phyloP scores from a whole-genome alignment of 2,888 invertebrate species.

The Cacoxenus indagator region DNA sequence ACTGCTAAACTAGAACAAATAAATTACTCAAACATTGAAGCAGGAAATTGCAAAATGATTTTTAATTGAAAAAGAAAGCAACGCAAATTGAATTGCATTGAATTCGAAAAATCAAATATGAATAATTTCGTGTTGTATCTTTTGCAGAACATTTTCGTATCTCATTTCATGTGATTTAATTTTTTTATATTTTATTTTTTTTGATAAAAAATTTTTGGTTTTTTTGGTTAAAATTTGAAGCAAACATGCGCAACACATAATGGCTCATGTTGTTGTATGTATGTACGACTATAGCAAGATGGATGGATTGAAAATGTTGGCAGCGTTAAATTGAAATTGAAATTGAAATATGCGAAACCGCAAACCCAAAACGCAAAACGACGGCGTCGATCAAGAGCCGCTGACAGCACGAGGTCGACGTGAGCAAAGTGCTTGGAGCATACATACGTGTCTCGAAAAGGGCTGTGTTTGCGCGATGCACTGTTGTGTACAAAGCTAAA shows the following conservation, averaged over 20 bases:
- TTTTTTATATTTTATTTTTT: not conserved
- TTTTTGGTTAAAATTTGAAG: not conserved
- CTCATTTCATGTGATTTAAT: not conserved
- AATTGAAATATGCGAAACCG: constrained; percentile 50
- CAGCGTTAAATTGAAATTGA: constrained; percentile 59
- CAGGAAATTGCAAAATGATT: not conserved
- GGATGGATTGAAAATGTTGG: too few relatives aligned
- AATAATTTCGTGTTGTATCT: not conserved
- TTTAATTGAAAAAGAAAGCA: constrained; percentile 9
- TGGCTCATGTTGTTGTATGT: not conserved
- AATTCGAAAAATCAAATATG: constrained; percentile 3
- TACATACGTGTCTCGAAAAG: too few relatives aligned
- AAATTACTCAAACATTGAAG: not conserved
- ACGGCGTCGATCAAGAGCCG: not conserved
- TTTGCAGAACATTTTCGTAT: too few relatives aligned
- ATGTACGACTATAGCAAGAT: too few relatives aligned
- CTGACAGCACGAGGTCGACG: too few relatives aligned
- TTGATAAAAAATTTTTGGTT: not conserved
- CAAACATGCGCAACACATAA: not conserved
- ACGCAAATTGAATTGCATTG: not conserved
- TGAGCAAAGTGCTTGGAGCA: too few relatives aligned
- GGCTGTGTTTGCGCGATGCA: too few relatives aligned
- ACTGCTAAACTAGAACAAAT: not conserved
- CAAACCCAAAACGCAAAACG: constrained; percentile 38
- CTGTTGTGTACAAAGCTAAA: not conserved